These are phyloP conservation scores for Aporophyla lueneburgensis DNA, from an alignment of 2,888 invertebrate genomes.

Conservation along the genomic window DNA sequence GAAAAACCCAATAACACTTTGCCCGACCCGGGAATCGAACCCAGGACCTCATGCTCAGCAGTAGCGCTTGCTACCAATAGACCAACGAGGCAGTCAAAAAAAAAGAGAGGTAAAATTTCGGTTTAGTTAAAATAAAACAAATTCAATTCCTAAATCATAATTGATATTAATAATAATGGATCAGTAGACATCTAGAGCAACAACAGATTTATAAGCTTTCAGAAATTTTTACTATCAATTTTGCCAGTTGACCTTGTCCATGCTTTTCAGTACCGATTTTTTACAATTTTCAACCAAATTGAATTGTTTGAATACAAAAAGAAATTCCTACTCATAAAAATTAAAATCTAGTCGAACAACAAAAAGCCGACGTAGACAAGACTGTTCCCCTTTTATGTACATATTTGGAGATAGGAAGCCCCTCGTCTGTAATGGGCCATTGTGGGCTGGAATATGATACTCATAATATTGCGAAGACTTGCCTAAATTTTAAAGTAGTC, in stretches of 20 bases:
- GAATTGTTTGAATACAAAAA: background rate
- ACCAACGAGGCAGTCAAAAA: too few relatives aligned
- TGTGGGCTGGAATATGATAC: conserved; percentile 50
- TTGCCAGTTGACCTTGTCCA: background rate
- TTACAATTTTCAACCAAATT: background rate
- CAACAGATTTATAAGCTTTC: background rate
- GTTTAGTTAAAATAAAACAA: too few relatives aligned
- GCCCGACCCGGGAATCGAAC: too few relatives aligned
- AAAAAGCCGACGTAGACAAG: conserved; percentile 37
- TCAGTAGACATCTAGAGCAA: background rate
- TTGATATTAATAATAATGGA: too few relatives aligned
- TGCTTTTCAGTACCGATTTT: background rate
- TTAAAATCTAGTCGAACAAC: conserved; percentile 25
- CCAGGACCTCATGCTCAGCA: too few relatives aligned
- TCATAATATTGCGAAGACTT: conserved; percentile 25
- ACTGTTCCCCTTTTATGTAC: conserved; percentile 45
- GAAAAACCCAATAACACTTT: too few relatives aligned
- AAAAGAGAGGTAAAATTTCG: too few relatives aligned
- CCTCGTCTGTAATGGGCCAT: conserved; percentile 50
- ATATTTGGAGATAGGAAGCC: conserved; percentile 42
- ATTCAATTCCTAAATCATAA: too few relatives aligned
- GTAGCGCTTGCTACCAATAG: too few relatives aligned
- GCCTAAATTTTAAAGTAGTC: conserved; percentile 40
- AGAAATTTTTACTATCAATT: background rate
- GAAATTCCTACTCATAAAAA: conserved; percentile 8